phyloP scores from a whole-genome alignment of 1,140 invertebrate species.

The Lineus longissimus region DNA sequence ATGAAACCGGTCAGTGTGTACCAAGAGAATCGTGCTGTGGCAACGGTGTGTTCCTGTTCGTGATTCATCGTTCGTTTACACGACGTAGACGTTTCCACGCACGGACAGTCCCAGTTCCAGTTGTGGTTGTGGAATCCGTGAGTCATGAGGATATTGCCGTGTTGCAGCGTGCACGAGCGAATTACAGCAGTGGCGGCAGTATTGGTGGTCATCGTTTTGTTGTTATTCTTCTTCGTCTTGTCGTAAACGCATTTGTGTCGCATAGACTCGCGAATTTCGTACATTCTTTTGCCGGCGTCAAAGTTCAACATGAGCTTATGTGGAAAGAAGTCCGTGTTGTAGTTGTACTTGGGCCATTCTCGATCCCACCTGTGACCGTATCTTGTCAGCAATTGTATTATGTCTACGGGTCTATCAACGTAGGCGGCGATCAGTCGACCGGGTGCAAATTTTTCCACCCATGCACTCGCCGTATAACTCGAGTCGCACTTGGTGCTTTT shows the following conservation, averaged over 20 bases:
- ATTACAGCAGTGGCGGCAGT: too few relatives aligned
- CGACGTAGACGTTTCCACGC: not conserved
- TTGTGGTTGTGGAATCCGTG: not conserved
- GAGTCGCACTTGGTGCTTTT: not conserved
- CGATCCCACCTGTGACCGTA: too few relatives aligned
- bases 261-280: not conserved
- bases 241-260: not conserved
- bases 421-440: not conserved
- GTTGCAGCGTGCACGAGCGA: not conserved
- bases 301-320: not conserved
- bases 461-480: not conserved
- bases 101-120: slow-evolving; percentile 4
- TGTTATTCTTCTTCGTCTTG: not conserved
- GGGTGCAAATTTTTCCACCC: not conserved
- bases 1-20: not conserved
- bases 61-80: not conserved
- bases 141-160: not conserved
- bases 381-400: not conserved
- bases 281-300: not conserved
- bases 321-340: not conserved
- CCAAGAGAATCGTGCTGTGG: not conserved
- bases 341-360: too few relatives aligned
- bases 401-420: not conserved
- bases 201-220: not conserved
- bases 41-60: not conserved